Percentiles rank a stretch among this genome's conserved stretches.
Conservation (phyloP, 23 tunicate genomes). For the Trididemnum clinides region DNA sequence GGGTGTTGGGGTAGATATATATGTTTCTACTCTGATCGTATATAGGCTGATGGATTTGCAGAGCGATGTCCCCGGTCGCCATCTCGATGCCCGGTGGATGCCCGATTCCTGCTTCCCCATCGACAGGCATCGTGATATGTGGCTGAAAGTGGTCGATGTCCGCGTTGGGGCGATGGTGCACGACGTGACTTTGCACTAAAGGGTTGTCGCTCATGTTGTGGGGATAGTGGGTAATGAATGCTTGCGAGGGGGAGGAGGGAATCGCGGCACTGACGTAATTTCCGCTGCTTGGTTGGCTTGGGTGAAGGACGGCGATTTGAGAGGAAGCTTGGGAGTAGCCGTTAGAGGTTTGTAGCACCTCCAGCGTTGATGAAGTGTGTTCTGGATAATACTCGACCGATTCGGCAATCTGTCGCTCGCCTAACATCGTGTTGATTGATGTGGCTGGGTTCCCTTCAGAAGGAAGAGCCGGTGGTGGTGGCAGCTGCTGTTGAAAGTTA, state of each 20-base stretch:
- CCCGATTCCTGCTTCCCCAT: background rate
- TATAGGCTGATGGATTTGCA: constrained; percentile 33
- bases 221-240: constrained; percentile 68
- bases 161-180: constrained; percentile 64
- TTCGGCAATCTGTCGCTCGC: too few species aligned
- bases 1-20: constrained; percentile 28
- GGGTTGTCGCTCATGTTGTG: constrained; percentile 17
- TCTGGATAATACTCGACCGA: constrained; percentile 18
- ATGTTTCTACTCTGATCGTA: constrained; percentile 32
- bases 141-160: constrained; percentile 26
- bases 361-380: background rate
- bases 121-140: constrained; percentile 1
- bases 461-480: constrained; percentile 42
- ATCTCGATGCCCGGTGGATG: constrained; percentile 40
- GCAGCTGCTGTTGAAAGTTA: constrained; percentile 12
- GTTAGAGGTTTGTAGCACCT: background rate
- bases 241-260: constrained; percentile 55
- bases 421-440: too few species aligned
- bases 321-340: background rate
- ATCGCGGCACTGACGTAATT: background rate
- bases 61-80: constrained; percentile 16
- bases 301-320: background rate
- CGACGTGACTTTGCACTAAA: constrained; percentile 33
- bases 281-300: background rate
- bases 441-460: background rate